phyloP scores from a whole-genome alignment of 2,113 vertebrate species.

The Vulpes lagopus region DNA sequence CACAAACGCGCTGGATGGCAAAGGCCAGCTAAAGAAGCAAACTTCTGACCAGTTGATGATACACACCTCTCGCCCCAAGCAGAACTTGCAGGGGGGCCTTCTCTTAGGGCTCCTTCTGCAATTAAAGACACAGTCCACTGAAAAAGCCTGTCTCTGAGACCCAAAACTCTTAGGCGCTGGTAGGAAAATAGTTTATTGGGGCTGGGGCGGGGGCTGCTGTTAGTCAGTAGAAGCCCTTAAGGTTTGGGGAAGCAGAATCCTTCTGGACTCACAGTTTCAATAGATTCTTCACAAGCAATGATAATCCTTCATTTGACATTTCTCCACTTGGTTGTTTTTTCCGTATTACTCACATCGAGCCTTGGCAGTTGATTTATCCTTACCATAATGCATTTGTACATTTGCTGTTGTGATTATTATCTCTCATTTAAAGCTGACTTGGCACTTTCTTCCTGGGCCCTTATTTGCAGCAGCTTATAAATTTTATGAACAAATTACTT shows the following conservation, averaged over 20 bases:
- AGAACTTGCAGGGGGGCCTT: neutral
- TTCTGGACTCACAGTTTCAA: conserved; percentile 41
- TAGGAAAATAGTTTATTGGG: neutral
- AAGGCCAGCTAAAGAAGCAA: conserved; percentile 22
- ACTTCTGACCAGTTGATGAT: neutral
- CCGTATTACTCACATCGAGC: conserved; percentile 33
- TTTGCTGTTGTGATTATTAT: conserved; percentile 80
- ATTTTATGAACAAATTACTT: conserved; percentile 83
- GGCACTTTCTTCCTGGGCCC: conserved; percentile 74
- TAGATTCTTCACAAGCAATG: conserved; percentile 55
- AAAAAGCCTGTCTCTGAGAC: neutral
- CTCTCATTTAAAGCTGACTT: conserved; percentile 77
- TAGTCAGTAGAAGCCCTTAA: neutral
- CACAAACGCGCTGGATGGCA: neutral
- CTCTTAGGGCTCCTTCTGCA: neutral
- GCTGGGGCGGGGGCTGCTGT: neutral
- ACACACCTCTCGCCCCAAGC: neutral
- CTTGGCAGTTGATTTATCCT: conserved; percentile 72
- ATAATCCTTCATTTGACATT: conserved; percentile 72
- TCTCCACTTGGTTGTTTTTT: conserved; percentile 59
- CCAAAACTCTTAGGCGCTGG: neutral
- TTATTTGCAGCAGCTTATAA: conserved; percentile 78
- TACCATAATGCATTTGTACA: conserved; percentile 65
- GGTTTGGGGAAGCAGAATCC: conserved; percentile 27
- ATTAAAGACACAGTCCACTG: neutral